Base-by-base conservation (phyloP, 1,140 invertebrate genomes). In the Apis dorsata region DNA sequence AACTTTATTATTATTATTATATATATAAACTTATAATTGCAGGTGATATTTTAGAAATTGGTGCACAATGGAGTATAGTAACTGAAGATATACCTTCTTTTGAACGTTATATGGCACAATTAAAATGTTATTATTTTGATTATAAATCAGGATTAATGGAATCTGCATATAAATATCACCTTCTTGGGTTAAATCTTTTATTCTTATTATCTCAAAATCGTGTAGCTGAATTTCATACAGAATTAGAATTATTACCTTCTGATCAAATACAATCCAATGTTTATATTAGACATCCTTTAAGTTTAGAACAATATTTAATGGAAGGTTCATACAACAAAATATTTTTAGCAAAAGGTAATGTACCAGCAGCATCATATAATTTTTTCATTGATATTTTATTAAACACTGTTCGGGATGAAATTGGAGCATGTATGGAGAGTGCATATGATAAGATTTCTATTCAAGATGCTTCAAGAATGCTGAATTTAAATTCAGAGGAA, bases 311-410 rank as follows among this genome's bases (percentile, higher is more conserved):
- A 91, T 99, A 99, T 94, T 95, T 99, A 65, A 99, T 99, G 99
- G 99, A 99, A 94, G 99, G 99, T 53, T 98, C 98, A 81, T 99
- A 99, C 91, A 99, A 99, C 93, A 99, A 99, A 95, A 97, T 98
- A 78, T 98, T 98, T 91, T 93, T 98, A 65, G 97, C 97, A 8
- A 96, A 99, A 95, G 97, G 96, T 65, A 99, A 99, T 94, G 98
- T 99, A n/a, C 99, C 99, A 70, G 98, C 98, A 15, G 97, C 97
- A 81, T 98, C 97, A 77, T 99, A 99, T 93, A 98, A 97, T 81
- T 98, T 98, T 88, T 99, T 99, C 92, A 99, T 99, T 94, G 98
- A 99, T 90, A 98, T 99, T 89, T 94, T 99, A 13, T 93, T 99
- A 53, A 97, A 99, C 83, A 99, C 99, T 2, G 98, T 99, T 63